Evolutionary conservation across 2,888 invertebrate genomes (phyloP), one percentile per base, ranked within the genome.

Genomic region (Volucella bombylans): DNA sequence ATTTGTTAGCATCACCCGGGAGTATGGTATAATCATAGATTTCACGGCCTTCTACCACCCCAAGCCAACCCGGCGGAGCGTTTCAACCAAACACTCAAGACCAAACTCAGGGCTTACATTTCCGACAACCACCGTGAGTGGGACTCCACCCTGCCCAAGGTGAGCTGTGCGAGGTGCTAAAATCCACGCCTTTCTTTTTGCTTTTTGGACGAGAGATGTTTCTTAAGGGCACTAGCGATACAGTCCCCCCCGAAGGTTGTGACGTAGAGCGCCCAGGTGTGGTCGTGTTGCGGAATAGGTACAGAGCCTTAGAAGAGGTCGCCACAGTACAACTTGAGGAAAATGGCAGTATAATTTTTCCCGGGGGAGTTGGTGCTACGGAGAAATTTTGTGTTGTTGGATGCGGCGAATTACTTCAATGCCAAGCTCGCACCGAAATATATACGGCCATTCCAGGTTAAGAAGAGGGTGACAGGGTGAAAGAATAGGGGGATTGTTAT

Each of bases 101-200:
- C n/a, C n/a, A n/a, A n/a, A n/a, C n/a, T n/a, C n/a, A n/a, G n/a
- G n/a, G n/a, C n/a, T n/a, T n/a, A n/a, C n/a, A n/a, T n/a, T n/a
- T 31, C 76, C 18, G 65, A 65, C 8, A 74, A 74, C 57, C 74
- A 74, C 38, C 23, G 45, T 1, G 55, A 31, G 4, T 74, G 74
- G 65, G 74, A 74, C 47, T 49, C 41, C 2, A 14, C 2, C 18
- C 18, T 76, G 12, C 14, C 43, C 1, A 76, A 59, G 12, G 59
- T 59, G n/a, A 50, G 67, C 8, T 74, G 39, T 57, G 74, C 49
- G 4, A 65, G 11, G 67, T 76, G 2, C 39, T 76, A 4, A 49
- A 47, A 49, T 39, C 41, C 3, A 47, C 45, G 9, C 55, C 64
- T 0, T 64, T 64, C 31, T 74, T 55, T 55, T 64, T 39, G 1